phyloP scores from a whole-genome alignment of 2,888 invertebrate species.

The Parnassius orleans region DNA sequence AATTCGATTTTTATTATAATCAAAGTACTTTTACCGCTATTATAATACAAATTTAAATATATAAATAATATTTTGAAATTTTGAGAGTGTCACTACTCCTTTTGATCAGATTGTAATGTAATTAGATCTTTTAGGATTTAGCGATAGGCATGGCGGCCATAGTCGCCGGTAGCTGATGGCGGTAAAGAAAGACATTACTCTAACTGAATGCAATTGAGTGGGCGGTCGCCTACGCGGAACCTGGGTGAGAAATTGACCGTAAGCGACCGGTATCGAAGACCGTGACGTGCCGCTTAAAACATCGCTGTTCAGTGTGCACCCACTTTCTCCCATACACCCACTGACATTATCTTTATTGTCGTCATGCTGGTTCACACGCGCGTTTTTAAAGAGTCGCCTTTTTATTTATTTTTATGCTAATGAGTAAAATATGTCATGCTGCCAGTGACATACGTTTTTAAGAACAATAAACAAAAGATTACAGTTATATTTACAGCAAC shows the following conservation, averaged over 20 bases:
- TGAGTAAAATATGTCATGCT: constrained; percentile 4
- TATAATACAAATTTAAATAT: too few species aligned
- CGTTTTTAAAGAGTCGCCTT: too few species aligned
- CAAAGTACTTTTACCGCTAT: too few species aligned
- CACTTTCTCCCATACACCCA: constrained; percentile 56
- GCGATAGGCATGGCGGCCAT: neutral
- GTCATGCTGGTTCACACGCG: constrained; percentile 23
- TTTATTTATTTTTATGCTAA: constrained; percentile 23
- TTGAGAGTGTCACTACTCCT: too few species aligned
- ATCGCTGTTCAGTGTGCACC: constrained; percentile 31
- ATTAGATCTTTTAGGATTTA: too few species aligned
- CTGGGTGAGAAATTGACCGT: constrained; percentile 47
- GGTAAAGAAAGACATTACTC: constrained; percentile 35
- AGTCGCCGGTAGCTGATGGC: constrained; percentile 31
- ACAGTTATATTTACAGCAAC: too few species aligned
- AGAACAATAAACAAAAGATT: neutral
- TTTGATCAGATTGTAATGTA: too few species aligned
- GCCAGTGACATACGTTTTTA: constrained; percentile 1
- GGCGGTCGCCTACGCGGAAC: constrained; percentile 41
- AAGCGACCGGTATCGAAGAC: constrained; percentile 42
- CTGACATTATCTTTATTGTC: constrained; percentile 35
- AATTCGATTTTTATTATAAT: too few species aligned
- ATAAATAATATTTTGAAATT: too few species aligned
- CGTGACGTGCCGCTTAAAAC: constrained; percentile 36
- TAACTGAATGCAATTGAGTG: constrained; percentile 46